phyloP scores from a whole-genome alignment of 2,888 invertebrate species.

The Polyploca ridens region DNA sequence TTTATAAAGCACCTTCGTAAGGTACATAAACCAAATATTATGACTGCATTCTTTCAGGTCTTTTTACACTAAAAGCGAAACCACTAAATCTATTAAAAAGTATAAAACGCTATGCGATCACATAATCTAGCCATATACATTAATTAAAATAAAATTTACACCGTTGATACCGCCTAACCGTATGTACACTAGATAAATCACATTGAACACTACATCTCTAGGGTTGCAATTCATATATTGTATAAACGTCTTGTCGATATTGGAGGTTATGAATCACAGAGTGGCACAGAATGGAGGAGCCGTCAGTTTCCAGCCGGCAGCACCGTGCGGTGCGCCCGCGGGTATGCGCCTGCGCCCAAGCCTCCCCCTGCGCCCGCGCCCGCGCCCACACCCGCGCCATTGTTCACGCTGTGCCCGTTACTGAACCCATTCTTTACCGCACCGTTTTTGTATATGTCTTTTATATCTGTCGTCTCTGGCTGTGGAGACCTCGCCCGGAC shows the following conservation, averaged over 20 bases:
- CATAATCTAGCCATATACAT: constrained; percentile 74
- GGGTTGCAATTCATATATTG: constrained; percentile 38
- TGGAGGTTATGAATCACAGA: constrained; percentile 61
- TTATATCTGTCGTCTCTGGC: constrained; percentile 55
- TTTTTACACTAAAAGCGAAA: constrained; percentile 53
- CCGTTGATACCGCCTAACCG: constrained; percentile 71
- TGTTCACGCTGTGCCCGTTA: constrained; percentile 62
- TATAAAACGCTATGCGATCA: constrained; percentile 82
- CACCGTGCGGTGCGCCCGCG: constrained; percentile 66
- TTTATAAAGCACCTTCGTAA: constrained; percentile 26
- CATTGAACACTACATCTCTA: constrained; percentile 64
- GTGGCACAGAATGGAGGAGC: constrained; percentile 52
- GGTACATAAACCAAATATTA: constrained; percentile 21
- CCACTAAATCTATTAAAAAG: constrained; percentile 60
- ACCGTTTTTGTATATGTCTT: constrained; percentile 67
- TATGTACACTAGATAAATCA: constrained; percentile 82
- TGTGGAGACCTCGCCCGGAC: constrained; percentile 58
- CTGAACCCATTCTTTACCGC: constrained; percentile 68
- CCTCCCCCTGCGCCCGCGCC: constrained; percentile 52
- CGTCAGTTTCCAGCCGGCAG: constrained; percentile 80
- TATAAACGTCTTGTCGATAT: constrained; percentile 38
- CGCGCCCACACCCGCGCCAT: constrained; percentile 34
- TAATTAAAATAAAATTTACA: constrained; percentile 78
- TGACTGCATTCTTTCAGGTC: constrained; percentile 35
- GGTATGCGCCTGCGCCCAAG: constrained; percentile 17